These are phyloP conservation scores for human DNA, from an alignment of 2,113 vertebrate species.

Conservation along the genomic window DNA sequence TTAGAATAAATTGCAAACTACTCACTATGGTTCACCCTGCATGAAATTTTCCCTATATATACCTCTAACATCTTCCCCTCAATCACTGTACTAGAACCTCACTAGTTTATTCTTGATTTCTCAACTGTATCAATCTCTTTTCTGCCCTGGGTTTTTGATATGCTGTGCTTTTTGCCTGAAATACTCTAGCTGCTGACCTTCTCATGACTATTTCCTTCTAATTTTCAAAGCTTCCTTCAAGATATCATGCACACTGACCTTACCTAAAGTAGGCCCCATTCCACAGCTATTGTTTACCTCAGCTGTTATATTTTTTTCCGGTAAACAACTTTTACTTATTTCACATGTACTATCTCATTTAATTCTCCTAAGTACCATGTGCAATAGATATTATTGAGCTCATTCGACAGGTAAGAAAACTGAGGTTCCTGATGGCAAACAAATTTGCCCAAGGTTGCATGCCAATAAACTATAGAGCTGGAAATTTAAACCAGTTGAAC, in stretches of 20 bases:
- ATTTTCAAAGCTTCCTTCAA: background rate
- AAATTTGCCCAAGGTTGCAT: background rate
- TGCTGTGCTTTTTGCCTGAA: background rate
- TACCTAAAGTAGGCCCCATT: background rate
- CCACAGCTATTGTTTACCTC: background rate
- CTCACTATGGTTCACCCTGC: background rate
- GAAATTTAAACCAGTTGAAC: background rate
- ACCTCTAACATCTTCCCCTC: background rate
- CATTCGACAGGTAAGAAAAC: background rate
- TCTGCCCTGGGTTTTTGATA: background rate
- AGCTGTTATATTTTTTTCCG: background rate
- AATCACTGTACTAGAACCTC: background rate
- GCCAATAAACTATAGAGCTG: background rate
- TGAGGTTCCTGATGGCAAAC: background rate
- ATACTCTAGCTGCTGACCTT: background rate
- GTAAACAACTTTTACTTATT: background rate
- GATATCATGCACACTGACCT: background rate
- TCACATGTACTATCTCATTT: background rate
- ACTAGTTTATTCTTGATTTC: background rate
- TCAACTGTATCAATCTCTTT: background rate
- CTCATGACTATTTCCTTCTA: background rate
- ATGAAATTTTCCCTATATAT: too few relatives aligned
- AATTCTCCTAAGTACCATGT: background rate
- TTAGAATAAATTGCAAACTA: background rate
- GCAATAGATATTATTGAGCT: background rate